phyloP scores from a whole-genome alignment of 2,888 invertebrate genomes.

The Atrina japonica region DNA sequence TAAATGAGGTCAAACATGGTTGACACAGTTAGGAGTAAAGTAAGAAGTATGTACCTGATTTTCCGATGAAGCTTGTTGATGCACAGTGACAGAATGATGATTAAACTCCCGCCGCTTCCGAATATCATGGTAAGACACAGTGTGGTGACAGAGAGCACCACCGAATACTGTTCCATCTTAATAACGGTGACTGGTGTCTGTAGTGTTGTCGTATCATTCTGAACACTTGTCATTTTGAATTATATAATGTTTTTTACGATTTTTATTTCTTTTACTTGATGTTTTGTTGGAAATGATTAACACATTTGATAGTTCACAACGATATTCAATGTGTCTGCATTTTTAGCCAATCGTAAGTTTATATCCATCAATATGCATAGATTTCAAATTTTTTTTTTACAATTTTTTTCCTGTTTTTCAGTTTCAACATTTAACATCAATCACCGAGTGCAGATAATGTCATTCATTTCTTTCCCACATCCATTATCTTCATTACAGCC shows the following conservation, averaged over 20 bases:
- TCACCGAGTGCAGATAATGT: neutral
- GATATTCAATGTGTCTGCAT: neutral
- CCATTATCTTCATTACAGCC: no score
- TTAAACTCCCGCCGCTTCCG: slow-evolving; percentile 67
- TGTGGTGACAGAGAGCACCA: slow-evolving; percentile 67
- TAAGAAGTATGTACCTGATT: slow-evolving; percentile 63
- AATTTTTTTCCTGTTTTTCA: neutral
- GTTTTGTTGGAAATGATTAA: slow-evolving; percentile 11
- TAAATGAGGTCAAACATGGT: slow-evolving; percentile 67
- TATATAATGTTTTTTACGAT: neutral
- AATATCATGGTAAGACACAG: slow-evolving; percentile 65
- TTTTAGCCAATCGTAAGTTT: neutral
- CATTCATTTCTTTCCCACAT: neutral
- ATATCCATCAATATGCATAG: neutral
- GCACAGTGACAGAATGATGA: slow-evolving; percentile 65
- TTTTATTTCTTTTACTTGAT: neutral
- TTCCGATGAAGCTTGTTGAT: slow-evolving; percentile 58
- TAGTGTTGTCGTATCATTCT: neutral
- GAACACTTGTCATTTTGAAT: neutral
- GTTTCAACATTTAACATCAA: neutral
- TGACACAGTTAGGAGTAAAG: slow-evolving; percentile 62
- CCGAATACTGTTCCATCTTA: slow-evolving; percentile 66
- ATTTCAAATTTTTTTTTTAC: neutral
- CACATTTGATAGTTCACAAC: neutral
- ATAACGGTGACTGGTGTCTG: neutral